A percentile compares a stretch with the other conserved stretches of the same genome.
Evolutionary conservation across 2,888 invertebrate species (phyloP).

Genomic region (Pterostichus niger): DNA sequence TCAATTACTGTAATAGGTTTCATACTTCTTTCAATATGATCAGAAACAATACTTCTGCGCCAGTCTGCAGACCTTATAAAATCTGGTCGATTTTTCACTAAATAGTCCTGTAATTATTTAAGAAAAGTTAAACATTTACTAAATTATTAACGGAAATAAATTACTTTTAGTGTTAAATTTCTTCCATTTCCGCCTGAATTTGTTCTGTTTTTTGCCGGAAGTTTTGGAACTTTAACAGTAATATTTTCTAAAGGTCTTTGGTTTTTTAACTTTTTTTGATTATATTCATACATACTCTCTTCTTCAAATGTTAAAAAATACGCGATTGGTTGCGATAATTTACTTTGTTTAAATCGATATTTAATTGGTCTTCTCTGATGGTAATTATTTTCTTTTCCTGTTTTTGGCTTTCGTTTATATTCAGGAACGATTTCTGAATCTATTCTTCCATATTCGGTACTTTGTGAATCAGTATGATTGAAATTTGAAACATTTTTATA

Average conservation of each 20-base stretch:
- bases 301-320: constrained; percentile 62
- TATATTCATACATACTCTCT: not conserved
- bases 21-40: constrained; percentile 30
- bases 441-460: constrained; percentile 23
- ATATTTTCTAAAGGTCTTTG: constrained; percentile 36
- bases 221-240: constrained; percentile 69
- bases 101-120: constrained; percentile 82
- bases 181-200: not conserved
- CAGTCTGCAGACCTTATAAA: constrained; percentile 82
- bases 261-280: constrained; percentile 1
- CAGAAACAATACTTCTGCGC: constrained; percentile 31
- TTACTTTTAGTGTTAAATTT: not conserved
- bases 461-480: not conserved
- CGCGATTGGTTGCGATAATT: constrained; percentile 8
- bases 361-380: constrained; percentile 3
- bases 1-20: too few species aligned
- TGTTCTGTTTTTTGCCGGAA: constrained; percentile 16
- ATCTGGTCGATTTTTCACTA: constrained; percentile 84
- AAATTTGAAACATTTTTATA: constrained; percentile 37
- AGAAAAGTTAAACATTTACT: not conserved
- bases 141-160: not conserved
- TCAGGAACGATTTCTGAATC: not conserved
- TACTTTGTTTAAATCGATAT: not conserved
- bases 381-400: constrained; percentile 12
- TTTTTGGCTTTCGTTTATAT: not conserved